Evolutionary conservation across 2,888 invertebrate genomes (phyloP), one percentile per base, ranked within the genome.

Genomic region (Melieria crassipennis): DNA sequence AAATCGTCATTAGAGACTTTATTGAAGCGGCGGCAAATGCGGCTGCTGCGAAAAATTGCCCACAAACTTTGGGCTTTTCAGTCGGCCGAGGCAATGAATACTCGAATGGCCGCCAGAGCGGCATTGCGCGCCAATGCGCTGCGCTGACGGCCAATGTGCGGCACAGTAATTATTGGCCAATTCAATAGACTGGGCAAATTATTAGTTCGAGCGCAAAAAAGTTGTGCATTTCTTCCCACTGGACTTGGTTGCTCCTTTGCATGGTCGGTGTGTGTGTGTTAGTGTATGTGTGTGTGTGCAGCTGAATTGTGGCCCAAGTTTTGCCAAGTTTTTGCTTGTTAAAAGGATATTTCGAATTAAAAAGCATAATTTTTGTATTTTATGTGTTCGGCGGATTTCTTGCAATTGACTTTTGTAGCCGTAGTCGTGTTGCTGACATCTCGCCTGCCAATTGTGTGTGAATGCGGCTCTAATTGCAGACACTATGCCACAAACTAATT

Each of bases 161-260:
- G 69, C 52, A 6, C 55, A 69, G 56, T 69, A 69, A 62, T 69
- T 69, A 48, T 63, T 63, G 42, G 56, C 42, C 69, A 62, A 69
- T 69, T 57, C 30, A 69, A 69, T 63, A 69, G 63, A 69, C 63
- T 69, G 63, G 63, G 48, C 56, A 69, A 69, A 63, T 57, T 48
- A 63, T 63, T 56, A 56, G 56, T 55, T 52, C 13, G 9, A 52
- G 9, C 11, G 13, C 30, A 30, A 30, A 10, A 50, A 10, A 50
- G 7, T 50, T 50, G 7, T 10, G 7, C 7, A 50, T 50, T 7
- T 11, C 11, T 3, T 50, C 11, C 50, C 50, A 10, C 11, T 50
- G 7, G 50, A 50, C 11, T 3, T 50, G 50, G 11, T 50, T 50
- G 11, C 11, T 50, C 11, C 7, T 50, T 50, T 50, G 50, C 11